Conservation (phyloP, 1,140 invertebrate genomes). For the Varroa destructor region DNA sequence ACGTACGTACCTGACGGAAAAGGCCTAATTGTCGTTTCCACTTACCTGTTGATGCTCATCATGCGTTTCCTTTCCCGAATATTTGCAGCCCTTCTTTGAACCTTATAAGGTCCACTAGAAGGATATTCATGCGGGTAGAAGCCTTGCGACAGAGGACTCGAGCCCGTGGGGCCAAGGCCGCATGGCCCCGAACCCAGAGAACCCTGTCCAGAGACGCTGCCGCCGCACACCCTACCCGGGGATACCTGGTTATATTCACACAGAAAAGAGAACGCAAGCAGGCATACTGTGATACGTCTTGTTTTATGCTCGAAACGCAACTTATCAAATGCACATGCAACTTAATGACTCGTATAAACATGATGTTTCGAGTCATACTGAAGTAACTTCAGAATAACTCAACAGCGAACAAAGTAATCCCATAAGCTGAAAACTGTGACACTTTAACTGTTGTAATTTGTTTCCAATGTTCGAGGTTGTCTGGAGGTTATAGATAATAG, state of each 20-base stretch:
- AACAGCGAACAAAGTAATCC: no score
- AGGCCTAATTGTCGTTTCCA: neutral
- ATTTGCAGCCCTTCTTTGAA: slow-evolving; percentile 71
- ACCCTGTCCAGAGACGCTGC: slow-evolving; percentile 2
- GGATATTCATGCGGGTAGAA: slow-evolving; percentile 28
- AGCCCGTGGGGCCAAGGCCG: neutral
- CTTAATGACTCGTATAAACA: neutral
- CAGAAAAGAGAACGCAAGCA: no score
- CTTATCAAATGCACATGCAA: neutral
- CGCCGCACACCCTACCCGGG: slow-evolving; percentile 23
- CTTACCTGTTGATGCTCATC: slow-evolving; percentile 51
- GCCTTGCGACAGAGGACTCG: slow-evolving; percentile 25
- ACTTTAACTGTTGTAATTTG: no score
- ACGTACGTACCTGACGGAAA: no score
- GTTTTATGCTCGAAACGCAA: neutral
- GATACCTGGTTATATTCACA: slow-evolving; percentile 4
- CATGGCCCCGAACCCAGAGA: neutral
- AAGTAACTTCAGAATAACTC: no score
- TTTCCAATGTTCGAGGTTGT: no score
- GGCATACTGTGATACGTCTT: neutral
- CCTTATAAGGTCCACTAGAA: slow-evolving; percentile 28
- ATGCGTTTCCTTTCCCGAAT: slow-evolving; percentile 84
- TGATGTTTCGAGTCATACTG: neutral
- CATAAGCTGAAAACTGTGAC: no score
- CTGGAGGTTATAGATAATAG: no score